These are phyloP conservation scores for Heterohyrax brucei DNA, from an alignment of 2,797 vertebrate species.

Conservation along the genomic window DNA sequence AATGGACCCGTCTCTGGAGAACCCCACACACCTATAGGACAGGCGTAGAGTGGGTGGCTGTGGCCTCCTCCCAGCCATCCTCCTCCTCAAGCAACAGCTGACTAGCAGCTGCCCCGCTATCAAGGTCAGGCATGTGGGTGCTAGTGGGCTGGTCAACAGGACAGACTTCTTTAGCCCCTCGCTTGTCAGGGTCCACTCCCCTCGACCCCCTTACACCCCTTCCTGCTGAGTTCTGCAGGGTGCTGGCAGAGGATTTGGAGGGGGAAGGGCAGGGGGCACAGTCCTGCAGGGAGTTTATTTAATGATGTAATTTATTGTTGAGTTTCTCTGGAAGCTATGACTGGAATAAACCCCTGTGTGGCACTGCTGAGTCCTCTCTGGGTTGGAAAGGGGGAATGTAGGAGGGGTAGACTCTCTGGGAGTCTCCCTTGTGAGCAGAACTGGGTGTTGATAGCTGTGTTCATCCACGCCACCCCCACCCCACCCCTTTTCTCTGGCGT, in stretches of 20 bases:
- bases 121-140: slow-evolving; percentile 72
- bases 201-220: not conserved
- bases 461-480: not conserved
- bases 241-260: not conserved
- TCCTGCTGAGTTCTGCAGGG: not conserved
- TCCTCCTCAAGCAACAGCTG: slow-evolving; percentile 77
- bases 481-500: not conserved
- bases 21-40: slow-evolving; percentile 96
- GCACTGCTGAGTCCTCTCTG: slow-evolving; percentile 59
- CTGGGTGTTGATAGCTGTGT: not conserved
- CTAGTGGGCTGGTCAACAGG: slow-evolving; percentile 26
- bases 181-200: not conserved
- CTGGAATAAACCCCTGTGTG: slow-evolving; percentile 88
- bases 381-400: not conserved
- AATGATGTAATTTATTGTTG: slow-evolving; percentile 93
- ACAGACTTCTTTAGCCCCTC: not conserved
- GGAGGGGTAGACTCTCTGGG: not conserved
- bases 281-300: slow-evolving; percentile 89
- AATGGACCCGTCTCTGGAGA: slow-evolving; percentile 96
- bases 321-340: slow-evolving; percentile 88
- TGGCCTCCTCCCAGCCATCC: slow-evolving; percentile 10
- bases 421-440: not conserved
- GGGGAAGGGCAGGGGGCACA: not conserved
- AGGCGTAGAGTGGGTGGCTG: slow-evolving; percentile 83
- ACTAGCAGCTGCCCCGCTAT: slow-evolving; percentile 82